Percentiles rank a stretch among this genome's conserved stretches.
Conservation (phyloP, 2,797 vertebrate genomes). For the Acanthurus lineatus region DNA sequence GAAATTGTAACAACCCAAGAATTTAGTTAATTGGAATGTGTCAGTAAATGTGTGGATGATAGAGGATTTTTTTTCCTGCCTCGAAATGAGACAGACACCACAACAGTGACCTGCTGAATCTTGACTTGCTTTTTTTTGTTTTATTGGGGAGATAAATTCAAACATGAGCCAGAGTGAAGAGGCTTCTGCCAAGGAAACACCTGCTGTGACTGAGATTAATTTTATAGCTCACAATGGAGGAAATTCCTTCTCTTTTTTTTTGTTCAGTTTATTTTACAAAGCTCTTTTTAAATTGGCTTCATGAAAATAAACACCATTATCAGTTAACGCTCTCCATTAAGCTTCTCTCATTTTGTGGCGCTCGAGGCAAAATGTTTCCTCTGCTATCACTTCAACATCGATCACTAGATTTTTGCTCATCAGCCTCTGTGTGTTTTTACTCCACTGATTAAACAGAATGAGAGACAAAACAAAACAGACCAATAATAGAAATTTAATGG, state of each 20-base stretch:
- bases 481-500: no score
- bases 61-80: neutral
- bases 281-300: neutral
- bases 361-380: neutral
- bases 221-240: neutral
- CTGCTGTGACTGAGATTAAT: neutral
- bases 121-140: neutral
- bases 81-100: neutral
- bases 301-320: neutral
- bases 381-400: neutral
- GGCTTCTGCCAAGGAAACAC: neutral
- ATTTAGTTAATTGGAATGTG: conserved; percentile 21
- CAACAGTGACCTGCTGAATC: neutral
- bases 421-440: neutral
- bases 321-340: neutral
- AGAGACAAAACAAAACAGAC: conserved; percentile 4
- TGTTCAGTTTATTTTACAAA: neutral
- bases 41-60: conserved; percentile 25
- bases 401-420: neutral
- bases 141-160: neutral
- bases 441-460: neutral
- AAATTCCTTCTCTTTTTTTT: neutral
- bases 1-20: conserved; percentile 29
- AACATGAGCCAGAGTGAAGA: neutral
- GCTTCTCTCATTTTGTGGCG: neutral